phyloP scores from a whole-genome alignment of 2,888 invertebrate genomes.

The Anodontia alba region DNA sequence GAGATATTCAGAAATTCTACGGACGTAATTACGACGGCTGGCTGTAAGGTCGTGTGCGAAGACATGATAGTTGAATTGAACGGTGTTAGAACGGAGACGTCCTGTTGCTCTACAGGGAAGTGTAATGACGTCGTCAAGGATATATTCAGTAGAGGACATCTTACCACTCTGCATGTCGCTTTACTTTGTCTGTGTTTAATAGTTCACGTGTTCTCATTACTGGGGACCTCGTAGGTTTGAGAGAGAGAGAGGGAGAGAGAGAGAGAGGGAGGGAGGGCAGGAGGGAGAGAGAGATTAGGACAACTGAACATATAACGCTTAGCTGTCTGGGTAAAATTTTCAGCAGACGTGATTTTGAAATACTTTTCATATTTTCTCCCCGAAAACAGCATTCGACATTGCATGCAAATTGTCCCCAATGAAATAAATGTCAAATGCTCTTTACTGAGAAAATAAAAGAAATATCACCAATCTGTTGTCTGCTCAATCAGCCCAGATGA shows the following conservation, averaged over 20 bases:
- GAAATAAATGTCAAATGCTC: no score
- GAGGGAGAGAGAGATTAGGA: not conserved
- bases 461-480: no score
- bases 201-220: no score
- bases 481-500: no score
- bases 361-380: no score
- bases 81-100: not conserved
- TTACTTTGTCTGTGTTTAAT: not conserved
- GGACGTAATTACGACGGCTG: not conserved
- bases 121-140: not conserved
- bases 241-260: not conserved
- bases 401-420: no score
- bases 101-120: not conserved
- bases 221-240: no score
- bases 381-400: no score
- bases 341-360: no score
- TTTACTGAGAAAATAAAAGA: no score
- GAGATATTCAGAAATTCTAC: not conserved
- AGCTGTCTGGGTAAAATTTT: no score
- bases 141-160: not conserved
- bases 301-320: no score
- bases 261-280: not conserved
- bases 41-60: not conserved
- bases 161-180: not conserved
- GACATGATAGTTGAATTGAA: not conserved